Conservation (phyloP, 2,113 vertebrate genomes). For the Lipotes vexillifer region DNA sequence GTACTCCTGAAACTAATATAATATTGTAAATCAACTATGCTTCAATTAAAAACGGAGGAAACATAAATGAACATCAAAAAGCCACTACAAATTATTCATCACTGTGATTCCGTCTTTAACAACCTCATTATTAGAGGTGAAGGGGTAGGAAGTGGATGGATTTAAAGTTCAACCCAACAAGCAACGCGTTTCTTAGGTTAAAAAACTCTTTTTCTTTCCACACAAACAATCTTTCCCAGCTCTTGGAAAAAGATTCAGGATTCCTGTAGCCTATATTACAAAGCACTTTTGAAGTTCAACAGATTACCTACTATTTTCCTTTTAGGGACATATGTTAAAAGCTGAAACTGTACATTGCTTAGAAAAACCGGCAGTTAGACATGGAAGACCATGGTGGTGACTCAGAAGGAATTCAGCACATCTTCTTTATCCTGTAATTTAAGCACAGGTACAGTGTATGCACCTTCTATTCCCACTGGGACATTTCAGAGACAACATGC, state of each 20-base stretch:
- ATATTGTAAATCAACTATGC: not conserved
- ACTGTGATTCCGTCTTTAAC: not conserved
- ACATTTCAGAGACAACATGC: not conserved
- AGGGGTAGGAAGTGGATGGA: not conserved
- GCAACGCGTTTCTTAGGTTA: slow-evolving; percentile 57
- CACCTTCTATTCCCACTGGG: not conserved
- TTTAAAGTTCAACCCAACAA: not conserved
- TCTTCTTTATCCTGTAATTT: not conserved
- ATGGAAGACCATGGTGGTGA: rapidly evolving
- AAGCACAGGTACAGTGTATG: not conserved
- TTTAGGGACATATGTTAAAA: not conserved
- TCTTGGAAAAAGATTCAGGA: not conserved
- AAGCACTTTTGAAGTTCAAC: not conserved
- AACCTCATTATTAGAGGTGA: not conserved
- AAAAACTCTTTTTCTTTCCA: slow-evolving; percentile 17
- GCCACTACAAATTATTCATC: slow-evolving; percentile 54
- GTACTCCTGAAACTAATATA: not conserved
- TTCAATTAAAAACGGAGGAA: not conserved
- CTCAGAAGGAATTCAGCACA: not conserved
- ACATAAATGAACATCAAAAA: slow-evolving; percentile 56
- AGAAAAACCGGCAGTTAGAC: not conserved
- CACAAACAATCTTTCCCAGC: not conserved
- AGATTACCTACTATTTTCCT: slow-evolving; percentile 58
- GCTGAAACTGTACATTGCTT: not conserved
- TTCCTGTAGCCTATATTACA: not conserved